Percentiles rank a stretch among this genome's conserved stretches.
Evolutionary conservation across 1,140 invertebrate species (phyloP).

Genomic region (Mercenaria mercenaria): DNA sequence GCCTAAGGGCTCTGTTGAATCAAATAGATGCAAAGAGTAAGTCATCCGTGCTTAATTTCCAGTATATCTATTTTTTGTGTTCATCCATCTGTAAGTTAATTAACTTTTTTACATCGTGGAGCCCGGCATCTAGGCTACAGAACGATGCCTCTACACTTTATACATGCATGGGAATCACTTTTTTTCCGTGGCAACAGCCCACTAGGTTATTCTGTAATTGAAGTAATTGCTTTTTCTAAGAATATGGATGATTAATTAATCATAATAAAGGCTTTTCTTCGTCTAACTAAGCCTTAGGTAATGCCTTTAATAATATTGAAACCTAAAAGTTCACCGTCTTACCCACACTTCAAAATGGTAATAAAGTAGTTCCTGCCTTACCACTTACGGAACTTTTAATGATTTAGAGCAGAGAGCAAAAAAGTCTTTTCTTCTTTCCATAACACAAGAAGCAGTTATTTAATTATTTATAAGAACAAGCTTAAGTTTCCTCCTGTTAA

Average conservation of each 20-base stretch:
- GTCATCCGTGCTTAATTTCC: not conserved
- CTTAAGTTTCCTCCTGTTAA: not conserved
- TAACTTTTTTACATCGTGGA: not conserved
- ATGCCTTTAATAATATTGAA: not conserved
- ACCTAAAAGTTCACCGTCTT: not conserved
- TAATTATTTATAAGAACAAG: not conserved
- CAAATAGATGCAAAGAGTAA: not conserved
- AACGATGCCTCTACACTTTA: not conserved
- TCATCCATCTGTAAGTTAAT: constrained; percentile 14
- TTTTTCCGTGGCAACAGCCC: not conserved
- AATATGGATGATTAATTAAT: not conserved
- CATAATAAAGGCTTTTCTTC: not conserved
- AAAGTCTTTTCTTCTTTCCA: not conserved
- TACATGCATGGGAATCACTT: not conserved
- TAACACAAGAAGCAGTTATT: not conserved
- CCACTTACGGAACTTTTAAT: not conserved
- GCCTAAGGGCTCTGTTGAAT: not conserved
- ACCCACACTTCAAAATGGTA: not conserved
- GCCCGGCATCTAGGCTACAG: not conserved
- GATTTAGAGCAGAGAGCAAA: not conserved
- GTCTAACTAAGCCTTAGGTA: too few relatives aligned
- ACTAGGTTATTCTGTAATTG: not conserved
- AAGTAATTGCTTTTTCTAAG: not conserved
- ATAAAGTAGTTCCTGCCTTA: not conserved
- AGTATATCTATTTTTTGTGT: not conserved